Conservation (phyloP, 2,797 vertebrate species). For the Poeciliopsis infans region DNA sequence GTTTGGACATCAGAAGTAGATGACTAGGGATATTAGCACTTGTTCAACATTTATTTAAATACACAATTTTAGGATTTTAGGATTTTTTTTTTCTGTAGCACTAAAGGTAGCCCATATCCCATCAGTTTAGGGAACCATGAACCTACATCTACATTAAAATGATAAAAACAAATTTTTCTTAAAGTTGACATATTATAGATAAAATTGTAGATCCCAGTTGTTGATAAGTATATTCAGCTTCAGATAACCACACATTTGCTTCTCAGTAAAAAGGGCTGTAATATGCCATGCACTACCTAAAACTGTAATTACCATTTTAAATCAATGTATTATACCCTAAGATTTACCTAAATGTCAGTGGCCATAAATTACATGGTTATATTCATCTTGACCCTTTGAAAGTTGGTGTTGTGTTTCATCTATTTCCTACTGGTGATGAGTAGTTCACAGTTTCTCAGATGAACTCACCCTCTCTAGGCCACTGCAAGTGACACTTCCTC, state of each 20-base stretch:
- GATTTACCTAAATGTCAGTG: constrained; percentile 21
- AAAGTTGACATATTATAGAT: neutral
- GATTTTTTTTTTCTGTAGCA: neutral
- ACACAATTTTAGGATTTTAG: neutral
- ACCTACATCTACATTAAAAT: neutral
- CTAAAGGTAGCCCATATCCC: neutral
- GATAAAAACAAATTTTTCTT: neutral
- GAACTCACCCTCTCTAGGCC: constrained; percentile 47
- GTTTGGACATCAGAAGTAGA: neutral
- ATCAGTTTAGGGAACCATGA: neutral
- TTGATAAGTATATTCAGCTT: constrained; percentile 7
- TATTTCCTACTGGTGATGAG: constrained; percentile 83
- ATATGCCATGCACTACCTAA: constrained; percentile 8
- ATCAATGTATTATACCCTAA: constrained; percentile 40
- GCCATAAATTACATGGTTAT: constrained; percentile 55
- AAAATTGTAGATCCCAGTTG: neutral
- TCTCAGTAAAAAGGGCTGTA: constrained; percentile 11
- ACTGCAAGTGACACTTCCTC: constrained; percentile 46
- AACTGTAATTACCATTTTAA: constrained; percentile 23
- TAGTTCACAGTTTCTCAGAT: constrained; percentile 72
- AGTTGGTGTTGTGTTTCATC: constrained; percentile 75
- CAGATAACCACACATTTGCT: constrained; percentile 5
- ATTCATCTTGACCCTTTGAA: constrained; percentile 43
- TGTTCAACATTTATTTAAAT: neutral
- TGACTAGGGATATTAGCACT: neutral